Percentiles rank a stretch among this genome's conserved stretches.
phyloP scores from a whole-genome alignment of 2,797 vertebrate genomes.

The Allobates femoralis region DNA sequence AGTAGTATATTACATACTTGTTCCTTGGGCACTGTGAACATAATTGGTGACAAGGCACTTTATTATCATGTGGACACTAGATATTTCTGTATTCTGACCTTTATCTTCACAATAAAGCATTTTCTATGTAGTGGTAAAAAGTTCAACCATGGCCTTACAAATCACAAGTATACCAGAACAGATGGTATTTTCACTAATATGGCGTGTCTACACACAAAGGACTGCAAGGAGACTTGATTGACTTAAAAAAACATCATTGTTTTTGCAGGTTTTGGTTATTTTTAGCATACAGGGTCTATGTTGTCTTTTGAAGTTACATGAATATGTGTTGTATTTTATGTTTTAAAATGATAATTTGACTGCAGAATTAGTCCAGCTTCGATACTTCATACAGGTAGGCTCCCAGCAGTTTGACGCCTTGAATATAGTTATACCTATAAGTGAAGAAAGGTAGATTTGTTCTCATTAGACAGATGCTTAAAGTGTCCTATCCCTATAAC shows the following conservation, averaged over 20 bases:
- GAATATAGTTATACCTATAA: conserved; percentile 88
- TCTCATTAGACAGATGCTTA: not conserved
- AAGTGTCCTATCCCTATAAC: no score
- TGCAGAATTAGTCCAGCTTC: conserved; percentile 76
- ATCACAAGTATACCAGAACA: not conserved
- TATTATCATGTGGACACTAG: not conserved
- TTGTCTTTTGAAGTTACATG: not conserved
- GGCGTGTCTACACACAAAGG: not conserved
- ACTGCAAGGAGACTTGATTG: not conserved
- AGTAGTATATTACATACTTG: not conserved
- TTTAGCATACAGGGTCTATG: not conserved
- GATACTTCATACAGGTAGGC: conserved; percentile 95
- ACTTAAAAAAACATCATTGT: conserved; percentile 5
- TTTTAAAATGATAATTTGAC: not conserved
- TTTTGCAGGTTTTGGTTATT: not conserved
- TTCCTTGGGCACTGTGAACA: not conserved
- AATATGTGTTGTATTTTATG: not conserved
- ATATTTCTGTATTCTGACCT: not conserved
- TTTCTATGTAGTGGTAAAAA: not conserved
- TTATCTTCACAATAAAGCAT: not conserved
- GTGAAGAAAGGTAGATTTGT: not conserved
- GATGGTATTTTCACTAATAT: not conserved
- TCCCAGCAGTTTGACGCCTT: conserved; percentile 91
- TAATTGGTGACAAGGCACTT: not conserved
- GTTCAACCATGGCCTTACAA: not conserved